Evolutionary conservation across 92 coral and sea anemone species (phyloP).

Genomic region (Isaurus tuberculatus): DNA sequence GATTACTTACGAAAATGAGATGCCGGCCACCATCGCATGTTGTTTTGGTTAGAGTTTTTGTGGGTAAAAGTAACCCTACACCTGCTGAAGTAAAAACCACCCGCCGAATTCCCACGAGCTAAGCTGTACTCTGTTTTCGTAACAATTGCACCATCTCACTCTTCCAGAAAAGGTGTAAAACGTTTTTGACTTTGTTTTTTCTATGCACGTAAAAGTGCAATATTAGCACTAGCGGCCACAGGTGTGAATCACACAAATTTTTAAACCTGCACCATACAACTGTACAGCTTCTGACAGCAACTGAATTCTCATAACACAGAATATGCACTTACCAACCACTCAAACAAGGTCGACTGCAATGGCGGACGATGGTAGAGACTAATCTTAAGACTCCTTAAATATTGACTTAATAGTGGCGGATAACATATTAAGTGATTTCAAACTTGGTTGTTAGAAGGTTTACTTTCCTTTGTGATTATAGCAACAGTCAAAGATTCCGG

Average conservation of each 20-base stretch:
- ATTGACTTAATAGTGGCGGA: conserved; percentile 2
- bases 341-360: too few relatives aligned
- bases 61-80: neutral
- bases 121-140: neutral
- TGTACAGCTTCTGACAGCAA: neutral
- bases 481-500: neutral
- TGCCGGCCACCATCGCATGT: neutral
- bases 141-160: conserved; percentile 12
- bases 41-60: conserved; percentile 17
- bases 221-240: conserved; percentile 3
- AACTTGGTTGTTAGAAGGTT: neutral
- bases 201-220: neutral
- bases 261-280: neutral
- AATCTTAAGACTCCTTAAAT: neutral
- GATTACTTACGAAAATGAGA: conserved; percentile 13
- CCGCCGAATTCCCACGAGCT: conserved; percentile 51
- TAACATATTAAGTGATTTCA: neutral
- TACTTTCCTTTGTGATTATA: neutral
- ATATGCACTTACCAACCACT: too few relatives aligned
- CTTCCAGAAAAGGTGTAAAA: neutral
- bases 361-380: neutral
- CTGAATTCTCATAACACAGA: conserved; percentile 2
- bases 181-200: neutral
- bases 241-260: conserved; percentile 22
- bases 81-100: conserved; percentile 35